Evolutionary conservation across 2,888 invertebrate genomes (phyloP), one percentile per base, ranked within the genome.

Genomic region (Aplocera efformata): DNA sequence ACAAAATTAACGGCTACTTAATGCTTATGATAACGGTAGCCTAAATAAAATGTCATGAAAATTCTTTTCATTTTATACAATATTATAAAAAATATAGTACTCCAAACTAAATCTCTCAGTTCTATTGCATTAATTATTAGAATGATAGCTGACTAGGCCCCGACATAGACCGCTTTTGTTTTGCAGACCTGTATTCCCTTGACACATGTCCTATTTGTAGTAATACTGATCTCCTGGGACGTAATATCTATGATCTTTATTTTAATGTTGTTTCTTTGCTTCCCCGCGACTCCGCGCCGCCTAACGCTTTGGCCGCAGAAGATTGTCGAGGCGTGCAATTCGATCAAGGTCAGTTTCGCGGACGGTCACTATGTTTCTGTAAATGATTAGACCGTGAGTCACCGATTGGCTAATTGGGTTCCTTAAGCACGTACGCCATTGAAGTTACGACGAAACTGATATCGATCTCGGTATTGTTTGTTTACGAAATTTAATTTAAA

Each of bases 251-350:
- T 35, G 35, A 53, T 58, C 60, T 58, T 69, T 71, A 58, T 75
- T 76, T 76, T 75, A 79, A 78, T 40, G 56, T 75, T 72, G 60
- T 82, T 77, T 82, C 71, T 84, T 82, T 84, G 76, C 79, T 70
- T 75, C 51, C 50, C 53, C 69, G 34, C 67, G 67, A 66, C 67
- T 62, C 72, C 70, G 65, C 72, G 74, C 67, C 69, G 73, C 56
- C 69, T 81, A 76, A 72, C 73, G 76, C 82, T 83, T 77, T 79
- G 75, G 67, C 76, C 63, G 90, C 94, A 94, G 95, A 95, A 95
- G 95, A 94, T 96, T 92, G 92, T 94, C 92, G 95, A 96, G 92
- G 95, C 95, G 92, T 95, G 95, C 94, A 94, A 95, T 91, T 94
- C 95, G 77, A 93, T 96, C 82, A 96, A 96, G 95, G 96, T 96